A percentile compares a stretch with the other conserved stretches of the same genome.
phyloP scores from a whole-genome alignment of 2,888 invertebrate genomes.

The Micropterix aruncella region DNA sequence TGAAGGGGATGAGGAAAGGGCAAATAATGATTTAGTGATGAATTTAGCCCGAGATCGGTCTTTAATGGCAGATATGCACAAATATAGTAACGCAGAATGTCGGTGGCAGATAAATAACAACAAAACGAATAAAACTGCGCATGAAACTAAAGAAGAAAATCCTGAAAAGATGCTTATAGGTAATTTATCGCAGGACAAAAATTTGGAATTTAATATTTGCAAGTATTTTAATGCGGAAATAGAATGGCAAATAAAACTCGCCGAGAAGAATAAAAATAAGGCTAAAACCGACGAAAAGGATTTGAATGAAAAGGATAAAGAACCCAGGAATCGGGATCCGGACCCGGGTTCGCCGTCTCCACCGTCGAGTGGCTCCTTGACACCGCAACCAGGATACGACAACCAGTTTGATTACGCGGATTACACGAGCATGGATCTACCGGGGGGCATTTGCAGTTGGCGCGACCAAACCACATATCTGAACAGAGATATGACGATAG shows the following conservation, averaged over 20 bases:
- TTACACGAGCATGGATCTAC: conserved; percentile 57
- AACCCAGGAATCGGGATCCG: neutral
- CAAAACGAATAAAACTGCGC: too few relatives aligned
- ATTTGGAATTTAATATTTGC: neutral
- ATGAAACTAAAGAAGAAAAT: conserved; percentile 12
- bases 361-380: neutral
- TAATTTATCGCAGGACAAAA: neutral
- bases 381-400: neutral
- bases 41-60: neutral
- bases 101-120: conserved; percentile 19
- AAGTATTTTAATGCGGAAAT: neutral
- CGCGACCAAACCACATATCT: conserved; percentile 68
- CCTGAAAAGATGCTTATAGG: conserved; percentile 15
- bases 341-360: neutral
- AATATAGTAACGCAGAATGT: conserved; percentile 11
- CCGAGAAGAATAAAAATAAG: neutral
- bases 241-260: neutral
- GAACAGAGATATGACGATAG: conserved; percentile 20
- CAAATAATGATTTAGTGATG: neutral
- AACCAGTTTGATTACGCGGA: conserved; percentile 27
- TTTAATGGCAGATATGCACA: neutral
- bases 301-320: neutral
- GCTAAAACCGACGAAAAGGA: neutral
- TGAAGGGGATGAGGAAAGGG: neutral
- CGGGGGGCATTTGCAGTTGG: conserved; percentile 72